These are phyloP conservation scores for Sus cebifrons DNA, from an alignment of 2,797 vertebrate genomes.

Conservation along the genomic window DNA sequence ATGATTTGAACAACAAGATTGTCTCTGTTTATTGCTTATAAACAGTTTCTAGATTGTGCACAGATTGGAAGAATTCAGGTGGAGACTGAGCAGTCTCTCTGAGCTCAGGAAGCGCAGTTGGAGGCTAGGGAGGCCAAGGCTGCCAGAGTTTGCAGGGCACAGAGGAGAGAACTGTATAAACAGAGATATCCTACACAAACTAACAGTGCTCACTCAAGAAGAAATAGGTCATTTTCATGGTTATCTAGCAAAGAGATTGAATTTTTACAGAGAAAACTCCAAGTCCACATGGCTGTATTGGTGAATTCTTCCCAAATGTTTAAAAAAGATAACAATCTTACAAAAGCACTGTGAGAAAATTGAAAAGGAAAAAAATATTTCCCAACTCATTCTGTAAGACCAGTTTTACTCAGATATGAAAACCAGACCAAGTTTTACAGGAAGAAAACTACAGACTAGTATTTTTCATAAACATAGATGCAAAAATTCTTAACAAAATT, in stretches of 20 bases:
- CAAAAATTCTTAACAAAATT: constrained; percentile 19
- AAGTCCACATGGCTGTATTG: neutral
- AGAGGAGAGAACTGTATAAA: neutral
- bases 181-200: neutral
- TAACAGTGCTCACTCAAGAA: constrained; percentile 24
- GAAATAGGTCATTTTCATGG: neutral
- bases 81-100: neutral
- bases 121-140: neutral
- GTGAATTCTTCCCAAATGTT: constrained; percentile 45
- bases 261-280: constrained; percentile 35
- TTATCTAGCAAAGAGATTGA: constrained; percentile 11
- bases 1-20: neutral
- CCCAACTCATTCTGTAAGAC: neutral
- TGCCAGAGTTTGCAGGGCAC: neutral
- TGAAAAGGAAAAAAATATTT: neutral
- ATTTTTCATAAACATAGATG: constrained; percentile 32
- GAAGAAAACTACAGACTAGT: neutral
- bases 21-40: neutral
- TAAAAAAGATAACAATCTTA: constrained; percentile 7
- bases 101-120: neutral
- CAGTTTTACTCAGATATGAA: constrained; percentile 2
- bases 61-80: neutral
- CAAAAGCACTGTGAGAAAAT: constrained; percentile 6
- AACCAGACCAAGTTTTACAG: neutral
- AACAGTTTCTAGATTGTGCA: neutral